Evolutionary conservation across 2,797 vertebrate species (phyloP).

Genomic region (Pangasius mekongensis): DNA sequence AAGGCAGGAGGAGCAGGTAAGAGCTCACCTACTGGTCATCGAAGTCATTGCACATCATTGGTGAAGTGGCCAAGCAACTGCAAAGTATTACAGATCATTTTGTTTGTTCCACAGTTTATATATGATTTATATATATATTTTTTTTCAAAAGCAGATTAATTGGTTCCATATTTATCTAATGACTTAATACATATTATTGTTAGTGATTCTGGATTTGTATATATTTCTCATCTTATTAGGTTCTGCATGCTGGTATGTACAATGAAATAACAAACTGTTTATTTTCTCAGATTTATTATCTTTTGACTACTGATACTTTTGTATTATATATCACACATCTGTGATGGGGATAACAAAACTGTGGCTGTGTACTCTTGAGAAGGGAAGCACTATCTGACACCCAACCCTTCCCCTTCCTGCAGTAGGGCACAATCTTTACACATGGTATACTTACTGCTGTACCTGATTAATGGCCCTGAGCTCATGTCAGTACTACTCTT

Average conservation of each 20-base stretch:
- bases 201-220: not conserved
- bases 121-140: not conserved
- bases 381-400: slow-evolving; percentile 71
- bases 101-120: not conserved
- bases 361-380: slow-evolving; percentile 54
- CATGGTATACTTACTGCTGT: slow-evolving; percentile 47
- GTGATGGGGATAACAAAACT: slow-evolving; percentile 33
- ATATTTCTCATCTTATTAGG: not conserved
- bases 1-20: slow-evolving; percentile 26
- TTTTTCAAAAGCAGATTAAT: not conserved
- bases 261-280: not conserved
- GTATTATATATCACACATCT: not conserved
- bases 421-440: slow-evolving; percentile 54
- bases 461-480: not conserved
- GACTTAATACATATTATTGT: too few relatives aligned
- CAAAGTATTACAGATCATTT: not conserved
- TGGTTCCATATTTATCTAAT: not conserved
- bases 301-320: not conserved
- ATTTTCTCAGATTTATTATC: not conserved
- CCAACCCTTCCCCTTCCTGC: slow-evolving; percentile 74
- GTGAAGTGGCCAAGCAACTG: not conserved
- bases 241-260: not conserved
- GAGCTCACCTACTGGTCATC: slow-evolving; percentile 42
- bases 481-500: slow-evolving; percentile 11
- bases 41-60: not conserved